Percentiles rank a stretch among this genome's conserved stretches.
These are phyloP conservation scores for Cathartes aura DNA, from an alignment of 2,113 vertebrate species.

Conservation along the genomic window DNA sequence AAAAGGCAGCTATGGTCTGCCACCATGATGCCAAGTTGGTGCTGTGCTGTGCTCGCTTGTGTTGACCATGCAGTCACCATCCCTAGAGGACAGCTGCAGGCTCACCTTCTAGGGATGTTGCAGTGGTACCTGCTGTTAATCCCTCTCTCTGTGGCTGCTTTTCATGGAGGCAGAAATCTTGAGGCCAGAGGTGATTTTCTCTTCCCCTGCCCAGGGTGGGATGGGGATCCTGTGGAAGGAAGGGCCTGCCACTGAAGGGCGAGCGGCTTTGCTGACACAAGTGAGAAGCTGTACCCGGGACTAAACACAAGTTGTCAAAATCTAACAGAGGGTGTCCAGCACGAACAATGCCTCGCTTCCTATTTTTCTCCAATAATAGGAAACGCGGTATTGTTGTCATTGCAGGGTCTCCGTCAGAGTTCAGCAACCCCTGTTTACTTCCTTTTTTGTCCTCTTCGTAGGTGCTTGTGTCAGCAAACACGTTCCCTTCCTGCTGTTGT, in stretches of 20 bases:
- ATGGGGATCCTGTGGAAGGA: background rate
- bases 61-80: background rate
- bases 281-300: background rate
- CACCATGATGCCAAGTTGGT: accelerated
- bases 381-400: background rate
- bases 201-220: background rate
- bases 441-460: background rate
- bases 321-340: background rate
- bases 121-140: background rate
- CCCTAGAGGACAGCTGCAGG: background rate
- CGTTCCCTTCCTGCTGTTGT: background rate
- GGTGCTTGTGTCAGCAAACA: constrained; percentile 30
- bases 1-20: background rate
- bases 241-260: background rate
- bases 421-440: background rate
- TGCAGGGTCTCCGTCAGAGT: background rate
- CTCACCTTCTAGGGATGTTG: background rate
- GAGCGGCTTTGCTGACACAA: background rate
- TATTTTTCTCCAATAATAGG: constrained; percentile 10
- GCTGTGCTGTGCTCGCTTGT: background rate
- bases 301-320: background rate
- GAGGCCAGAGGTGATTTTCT: background rate
- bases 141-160: background rate
- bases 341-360: constrained; percentile 17
- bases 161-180: background rate